Evolutionary conservation across 1,140 invertebrate genomes (phyloP), one percentile per base, ranked within the genome.

Genomic region (Zophobas morio): DNA sequence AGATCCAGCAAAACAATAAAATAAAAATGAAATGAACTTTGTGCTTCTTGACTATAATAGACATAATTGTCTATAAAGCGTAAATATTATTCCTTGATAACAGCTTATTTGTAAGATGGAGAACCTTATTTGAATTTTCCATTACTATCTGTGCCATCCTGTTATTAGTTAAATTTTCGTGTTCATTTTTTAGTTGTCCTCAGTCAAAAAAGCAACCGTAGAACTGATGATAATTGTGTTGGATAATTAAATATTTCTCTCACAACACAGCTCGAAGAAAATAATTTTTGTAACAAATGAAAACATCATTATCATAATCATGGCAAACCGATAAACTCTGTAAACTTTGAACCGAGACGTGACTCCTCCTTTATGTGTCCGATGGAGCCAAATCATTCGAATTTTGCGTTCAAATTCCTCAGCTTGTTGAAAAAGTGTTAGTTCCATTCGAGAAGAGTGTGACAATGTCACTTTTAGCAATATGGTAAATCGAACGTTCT

Each of bases 401-500:
- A 66, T 66, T 66, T 66, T 66, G 60, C 60, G 60, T 66, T 73
- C 39, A 36, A 73, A 54, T 73, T 73, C 49, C 39, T 54, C 37
- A 42, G 34, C 5, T 71, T 49, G n/a, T 51, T 1, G 42, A 71
- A 71, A 47, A 63, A 75, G 53, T 76, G 46, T 66, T 49, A 66
- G 35, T 76, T 49, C 20, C 20, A 20, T 20, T 20, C 20, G 40
- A 6, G 46, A 36, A 32, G 20, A n/a, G 20, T 57, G 73, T 56
- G 40, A 54, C 37, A 39, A 70, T 49, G 60, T 39, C 35, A 74
- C 51, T 42, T 54, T 54, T 33, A 37, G 47, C 80, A 84, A 76
- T 82, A 85, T 85, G 84, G 80, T 81, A 75, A 84, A 84, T 79
- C 78, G 85, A 63, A 84, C 80, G 78, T 86, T 85, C 74, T 85